phyloP scores from a whole-genome alignment of 2,113 vertebrate species.

The Pseudopodoces humilis region DNA sequence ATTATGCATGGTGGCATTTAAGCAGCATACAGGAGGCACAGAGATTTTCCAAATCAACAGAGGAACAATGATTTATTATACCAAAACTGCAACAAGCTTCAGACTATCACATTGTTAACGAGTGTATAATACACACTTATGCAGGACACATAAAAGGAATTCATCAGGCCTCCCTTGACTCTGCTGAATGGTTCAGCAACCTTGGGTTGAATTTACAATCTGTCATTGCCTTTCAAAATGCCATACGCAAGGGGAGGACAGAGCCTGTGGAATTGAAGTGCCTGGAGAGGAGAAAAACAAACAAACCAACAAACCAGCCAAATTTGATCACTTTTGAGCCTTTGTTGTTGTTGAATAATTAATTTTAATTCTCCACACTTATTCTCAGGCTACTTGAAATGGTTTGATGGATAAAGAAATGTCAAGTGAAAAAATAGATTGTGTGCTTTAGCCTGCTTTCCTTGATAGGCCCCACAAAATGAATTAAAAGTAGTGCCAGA shows the following conservation, averaged over 20 bases:
- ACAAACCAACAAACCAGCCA: neutral
- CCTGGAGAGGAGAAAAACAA: neutral
- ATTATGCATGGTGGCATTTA: neutral
- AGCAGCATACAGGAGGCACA: neutral
- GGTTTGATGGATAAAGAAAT: neutral
- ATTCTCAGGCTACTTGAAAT: neutral
- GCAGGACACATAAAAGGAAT: constrained; percentile 18
- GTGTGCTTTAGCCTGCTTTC: neutral
- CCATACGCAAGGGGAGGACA: neutral
- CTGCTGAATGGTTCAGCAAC: constrained; percentile 32
- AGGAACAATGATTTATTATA: neutral
- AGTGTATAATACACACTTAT: constrained; percentile 31
- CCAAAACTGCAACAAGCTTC: neutral
- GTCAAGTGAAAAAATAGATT: neutral
- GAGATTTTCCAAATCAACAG: neutral
- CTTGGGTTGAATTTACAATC: constrained; percentile 42
- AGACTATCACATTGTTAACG: constrained; percentile 1
- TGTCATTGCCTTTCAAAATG: constrained; percentile 50
- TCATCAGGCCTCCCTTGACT: constrained; percentile 45
- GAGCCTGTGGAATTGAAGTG: neutral
- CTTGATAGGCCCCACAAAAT: neutral
- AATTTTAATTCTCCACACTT: neutral
- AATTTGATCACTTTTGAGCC: neutral
- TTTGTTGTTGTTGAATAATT: neutral
- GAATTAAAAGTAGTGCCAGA: neutral